Conservation (phyloP, 2,888 invertebrate genomes). For the Agrilus mali region DNA sequence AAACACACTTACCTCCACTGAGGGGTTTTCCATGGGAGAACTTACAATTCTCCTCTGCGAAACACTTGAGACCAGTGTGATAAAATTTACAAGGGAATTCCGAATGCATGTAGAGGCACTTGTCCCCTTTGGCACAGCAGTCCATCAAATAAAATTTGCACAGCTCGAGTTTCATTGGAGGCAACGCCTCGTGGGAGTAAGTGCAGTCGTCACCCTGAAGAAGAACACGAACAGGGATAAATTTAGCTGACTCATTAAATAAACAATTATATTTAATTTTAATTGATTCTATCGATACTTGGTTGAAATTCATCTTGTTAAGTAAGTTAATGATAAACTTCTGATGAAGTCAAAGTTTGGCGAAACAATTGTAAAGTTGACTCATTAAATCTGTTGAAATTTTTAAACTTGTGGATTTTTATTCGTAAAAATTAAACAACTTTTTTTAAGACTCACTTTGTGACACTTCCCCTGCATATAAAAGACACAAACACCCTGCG, state of each 20-base stretch:
- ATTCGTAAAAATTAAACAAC: too few relatives aligned
- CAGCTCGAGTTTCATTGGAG: slow-evolving; percentile 79
- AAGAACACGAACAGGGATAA: not conserved
- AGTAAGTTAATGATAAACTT: too few relatives aligned
- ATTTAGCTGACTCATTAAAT: too few relatives aligned
- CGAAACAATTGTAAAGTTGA: too few relatives aligned
- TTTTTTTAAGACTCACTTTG: slow-evolving; percentile 39
- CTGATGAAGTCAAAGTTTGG: too few relatives aligned
- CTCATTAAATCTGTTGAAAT: too few relatives aligned
- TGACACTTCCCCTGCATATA: slow-evolving; percentile 84
- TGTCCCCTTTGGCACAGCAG: slow-evolving; percentile 88
- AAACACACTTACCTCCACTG: slow-evolving; percentile 46
- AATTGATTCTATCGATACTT: too few relatives aligned
- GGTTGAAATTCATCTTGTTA: too few relatives aligned
- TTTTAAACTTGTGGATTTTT: too few relatives aligned
- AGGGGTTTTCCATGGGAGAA: slow-evolving; percentile 85
- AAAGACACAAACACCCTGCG: slow-evolving; percentile 67
- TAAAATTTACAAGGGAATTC: slow-evolving; percentile 97
- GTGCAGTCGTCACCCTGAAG: slow-evolving; percentile 68
- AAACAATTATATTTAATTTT: not conserved
- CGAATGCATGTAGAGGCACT: slow-evolving; percentile 91
- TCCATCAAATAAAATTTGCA: slow-evolving; percentile 96
- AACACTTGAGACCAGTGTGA: slow-evolving; percentile 83
- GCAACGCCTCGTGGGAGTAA: slow-evolving; percentile 72
- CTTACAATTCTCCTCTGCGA: slow-evolving; percentile 67